Conservation (phyloP, 2,888 invertebrate genomes). For the Apodemia zela region DNA sequence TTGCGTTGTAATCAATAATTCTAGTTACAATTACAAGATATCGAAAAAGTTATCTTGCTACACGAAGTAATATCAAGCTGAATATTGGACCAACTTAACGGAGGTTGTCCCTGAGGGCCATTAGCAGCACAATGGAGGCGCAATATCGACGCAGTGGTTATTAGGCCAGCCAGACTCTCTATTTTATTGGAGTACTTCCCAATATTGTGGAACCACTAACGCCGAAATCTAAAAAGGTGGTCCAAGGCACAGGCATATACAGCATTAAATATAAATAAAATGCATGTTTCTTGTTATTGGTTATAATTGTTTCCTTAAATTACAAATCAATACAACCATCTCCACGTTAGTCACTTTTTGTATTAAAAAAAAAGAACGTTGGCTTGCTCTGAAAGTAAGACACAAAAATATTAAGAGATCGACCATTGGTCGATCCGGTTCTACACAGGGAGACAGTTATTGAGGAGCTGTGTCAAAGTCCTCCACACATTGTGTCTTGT, state of each 20-base stretch:
- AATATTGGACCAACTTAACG: constrained; percentile 1
- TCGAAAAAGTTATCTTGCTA: constrained; percentile 7
- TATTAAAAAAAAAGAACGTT: too few species aligned
- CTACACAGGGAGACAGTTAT: too few species aligned
- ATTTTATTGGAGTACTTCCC: constrained; percentile 6
- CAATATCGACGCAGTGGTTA: constrained; percentile 11
- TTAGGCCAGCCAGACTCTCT: constrained; percentile 4
- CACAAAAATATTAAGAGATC: too few species aligned
- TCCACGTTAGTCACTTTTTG: too few species aligned
- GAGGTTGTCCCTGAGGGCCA: not conserved
- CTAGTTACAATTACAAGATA: not conserved
- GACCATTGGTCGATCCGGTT: too few species aligned
- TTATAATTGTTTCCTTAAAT: not conserved
- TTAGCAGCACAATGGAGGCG: not conserved
- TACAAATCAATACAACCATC: too few species aligned
- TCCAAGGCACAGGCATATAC: not conserved
- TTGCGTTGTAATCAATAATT: not conserved
- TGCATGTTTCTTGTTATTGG: too few species aligned
- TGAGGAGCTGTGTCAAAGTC: too few species aligned
- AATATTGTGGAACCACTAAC: constrained; percentile 10
- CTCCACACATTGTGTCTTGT: too few species aligned
- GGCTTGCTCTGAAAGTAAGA: too few species aligned
- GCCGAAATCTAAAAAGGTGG: not conserved
- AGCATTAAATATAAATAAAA: not conserved
- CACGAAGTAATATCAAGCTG: constrained; percentile 4